A percentile compares a stretch with the other conserved stretches of the same genome.
Evolutionary conservation across 2,797 vertebrate species (phyloP).

Genomic region (Euphonia xanthogaster): DNA sequence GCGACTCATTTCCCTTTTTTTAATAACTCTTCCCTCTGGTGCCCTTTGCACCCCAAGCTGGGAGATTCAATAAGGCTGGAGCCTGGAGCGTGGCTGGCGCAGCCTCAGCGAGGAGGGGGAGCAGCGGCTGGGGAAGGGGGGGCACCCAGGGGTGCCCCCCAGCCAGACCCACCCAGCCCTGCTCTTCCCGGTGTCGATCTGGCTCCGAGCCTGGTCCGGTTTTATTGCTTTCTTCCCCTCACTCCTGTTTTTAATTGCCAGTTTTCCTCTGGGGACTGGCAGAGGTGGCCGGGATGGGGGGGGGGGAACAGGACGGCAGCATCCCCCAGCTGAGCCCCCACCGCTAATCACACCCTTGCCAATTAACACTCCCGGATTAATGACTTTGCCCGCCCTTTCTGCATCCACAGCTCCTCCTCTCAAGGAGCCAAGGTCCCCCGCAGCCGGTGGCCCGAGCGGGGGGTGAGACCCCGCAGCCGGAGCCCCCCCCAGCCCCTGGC

Average conservation of each 20-base stretch:
- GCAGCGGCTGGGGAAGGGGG: background rate
- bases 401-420: background rate
- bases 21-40: slow-evolving; percentile 64
- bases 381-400: background rate
- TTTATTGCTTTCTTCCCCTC: background rate
- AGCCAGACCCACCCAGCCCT: background rate
- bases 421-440: background rate
- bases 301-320: background rate
- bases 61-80: slow-evolving; percentile 62
- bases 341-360: background rate
- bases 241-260: background rate
- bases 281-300: background rate
- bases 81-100: slow-evolving; percentile 40
- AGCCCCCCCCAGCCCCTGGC: background rate
- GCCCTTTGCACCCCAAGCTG: slow-evolving; percentile 62
- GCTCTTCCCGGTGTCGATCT: background rate
- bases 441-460: background rate
- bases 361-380: slow-evolving; percentile 8
- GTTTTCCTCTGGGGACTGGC: background rate
- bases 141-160: background rate
- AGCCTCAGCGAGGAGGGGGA: background rate
- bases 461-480: background rate
- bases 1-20: slow-evolving; percentile 68
- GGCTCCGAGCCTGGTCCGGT: background rate
- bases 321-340: background rate